These are phyloP conservation scores for Conus canariensis DNA, from an alignment of 2,888 invertebrate genomes.

Conservation along the genomic window DNA sequence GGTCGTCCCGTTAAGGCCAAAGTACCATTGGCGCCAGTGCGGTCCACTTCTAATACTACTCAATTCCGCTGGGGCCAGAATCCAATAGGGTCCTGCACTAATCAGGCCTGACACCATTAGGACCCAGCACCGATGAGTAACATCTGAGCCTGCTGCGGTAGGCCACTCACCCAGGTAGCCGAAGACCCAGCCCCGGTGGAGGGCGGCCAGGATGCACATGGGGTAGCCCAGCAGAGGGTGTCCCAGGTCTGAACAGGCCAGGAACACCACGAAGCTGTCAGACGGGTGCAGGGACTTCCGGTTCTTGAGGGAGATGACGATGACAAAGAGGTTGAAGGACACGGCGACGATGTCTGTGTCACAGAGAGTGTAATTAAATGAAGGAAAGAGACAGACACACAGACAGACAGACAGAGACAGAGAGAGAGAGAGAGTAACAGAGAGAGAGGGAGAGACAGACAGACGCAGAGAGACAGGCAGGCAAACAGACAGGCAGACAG, in stretches of 20 bases:
- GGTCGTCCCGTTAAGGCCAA: too few relatives aligned
- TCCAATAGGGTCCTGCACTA: too few relatives aligned
- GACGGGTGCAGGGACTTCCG: slow-evolving; percentile 43
- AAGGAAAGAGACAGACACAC: not conserved
- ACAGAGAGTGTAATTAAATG: not conserved
- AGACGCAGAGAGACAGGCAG: not conserved
- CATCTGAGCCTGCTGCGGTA: too few relatives aligned
- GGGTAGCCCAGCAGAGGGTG: slow-evolving; percentile 55
- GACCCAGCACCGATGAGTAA: too few relatives aligned
- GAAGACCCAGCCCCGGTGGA: slow-evolving; percentile 51
- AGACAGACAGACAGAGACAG: not conserved
- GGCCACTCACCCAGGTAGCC: slow-evolving; percentile 48
- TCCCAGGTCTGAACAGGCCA: slow-evolving; percentile 51
- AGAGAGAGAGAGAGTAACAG: not conserved
- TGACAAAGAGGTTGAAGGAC: slow-evolving; percentile 43
- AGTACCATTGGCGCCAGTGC: too few relatives aligned
- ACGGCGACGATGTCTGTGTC: slow-evolving; percentile 46
- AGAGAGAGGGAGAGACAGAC: not conserved
- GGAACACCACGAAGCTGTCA: slow-evolving; percentile 47
- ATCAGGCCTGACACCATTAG: too few relatives aligned
- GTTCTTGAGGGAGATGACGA: slow-evolving; percentile 46
- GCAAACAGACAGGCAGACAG: not conserved
- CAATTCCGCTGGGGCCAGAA: too few relatives aligned
- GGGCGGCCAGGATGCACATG: slow-evolving; percentile 50
- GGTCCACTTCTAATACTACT: too few relatives aligned